These are phyloP conservation scores for Stenichneumon culpator DNA, from an alignment of 2,888 invertebrate species.

Conservation along the genomic window DNA sequence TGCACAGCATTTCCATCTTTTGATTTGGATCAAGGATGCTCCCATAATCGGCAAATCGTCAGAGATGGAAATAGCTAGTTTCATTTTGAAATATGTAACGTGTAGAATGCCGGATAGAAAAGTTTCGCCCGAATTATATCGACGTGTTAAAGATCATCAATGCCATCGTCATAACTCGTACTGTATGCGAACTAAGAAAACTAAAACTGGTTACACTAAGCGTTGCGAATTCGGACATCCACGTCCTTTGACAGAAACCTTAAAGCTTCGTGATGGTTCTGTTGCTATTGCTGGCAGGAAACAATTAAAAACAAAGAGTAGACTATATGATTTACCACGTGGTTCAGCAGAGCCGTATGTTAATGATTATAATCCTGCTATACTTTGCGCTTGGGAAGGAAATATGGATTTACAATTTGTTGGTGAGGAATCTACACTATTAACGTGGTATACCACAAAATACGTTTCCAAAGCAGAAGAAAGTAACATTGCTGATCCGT, in stretches of 20 bases:
- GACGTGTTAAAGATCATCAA: slow-evolving; percentile 28
- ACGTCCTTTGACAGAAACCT: slow-evolving; percentile 67
- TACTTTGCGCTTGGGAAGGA: too few relatives aligned
- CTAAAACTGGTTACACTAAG: slow-evolving; percentile 59
- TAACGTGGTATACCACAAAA: too few relatives aligned
- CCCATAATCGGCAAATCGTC: slow-evolving; percentile 72
- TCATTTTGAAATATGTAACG: slow-evolving; percentile 68
- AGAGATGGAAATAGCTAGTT: slow-evolving; percentile 70
- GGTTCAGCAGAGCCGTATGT: too few relatives aligned
- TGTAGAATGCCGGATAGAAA: slow-evolving; percentile 17
- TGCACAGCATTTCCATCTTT: slow-evolving; percentile 70
- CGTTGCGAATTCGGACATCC: slow-evolving; percentile 75
- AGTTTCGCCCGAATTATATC: slow-evolving; percentile 13
- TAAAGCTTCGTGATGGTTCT: slow-evolving; percentile 70
- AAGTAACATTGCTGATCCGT: too few relatives aligned
- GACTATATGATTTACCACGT: too few relatives aligned
- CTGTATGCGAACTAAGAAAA: slow-evolving; percentile 44
- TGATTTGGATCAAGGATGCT: slow-evolving; percentile 76
- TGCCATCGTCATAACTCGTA: slow-evolving; percentile 34
- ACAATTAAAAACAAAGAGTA: too few relatives aligned
- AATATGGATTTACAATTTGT: too few relatives aligned
- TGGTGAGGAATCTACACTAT: too few relatives aligned
- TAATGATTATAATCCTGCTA: too few relatives aligned
- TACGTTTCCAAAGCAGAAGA: too few relatives aligned
- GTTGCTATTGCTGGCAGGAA: slow-evolving; percentile 75